Evolutionary conservation across 2,888 invertebrate species (phyloP).

Genomic region (Drosophila buzzatii): DNA sequence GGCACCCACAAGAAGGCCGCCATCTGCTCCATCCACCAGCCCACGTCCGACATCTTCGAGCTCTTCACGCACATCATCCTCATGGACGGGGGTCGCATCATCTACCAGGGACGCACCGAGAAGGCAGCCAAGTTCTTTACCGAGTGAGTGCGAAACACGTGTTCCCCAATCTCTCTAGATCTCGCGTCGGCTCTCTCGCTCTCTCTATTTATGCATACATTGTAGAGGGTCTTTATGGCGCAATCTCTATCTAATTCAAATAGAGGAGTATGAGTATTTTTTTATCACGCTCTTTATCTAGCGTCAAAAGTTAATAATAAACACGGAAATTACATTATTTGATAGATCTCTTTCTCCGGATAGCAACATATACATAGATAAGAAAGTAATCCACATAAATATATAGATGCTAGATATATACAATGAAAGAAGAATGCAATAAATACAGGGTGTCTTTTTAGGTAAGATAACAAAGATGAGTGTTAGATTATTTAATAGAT

Average conservation of each 20-base stretch:
- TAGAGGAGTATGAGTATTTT: background rate
- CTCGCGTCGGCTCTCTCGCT: too few species aligned
- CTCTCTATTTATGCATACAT: background rate
- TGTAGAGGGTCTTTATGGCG: background rate
- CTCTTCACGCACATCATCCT: slow-evolving; percentile 92
- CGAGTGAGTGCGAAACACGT: slow-evolving; percentile 86
- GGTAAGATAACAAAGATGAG: background rate
- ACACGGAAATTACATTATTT: slow-evolving; percentile 5
- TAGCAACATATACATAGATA: background rate
- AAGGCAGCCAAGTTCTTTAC: slow-evolving; percentile 90
- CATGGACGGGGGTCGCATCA: slow-evolving; percentile 91
- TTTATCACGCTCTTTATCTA: slow-evolving; percentile 5
- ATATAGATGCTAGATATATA: too few species aligned
- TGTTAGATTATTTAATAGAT: background rate
- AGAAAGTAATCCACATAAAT: background rate
- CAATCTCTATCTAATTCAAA: background rate
- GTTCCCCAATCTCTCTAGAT: background rate
- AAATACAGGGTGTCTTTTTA: background rate
- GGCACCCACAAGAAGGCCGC: slow-evolving; percentile 88
- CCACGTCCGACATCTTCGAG: slow-evolving; percentile 93
- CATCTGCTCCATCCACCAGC: slow-evolving; percentile 96
- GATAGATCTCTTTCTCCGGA: background rate
- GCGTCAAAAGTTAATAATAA: background rate
- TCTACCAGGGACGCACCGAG: slow-evolving; percentile 91
- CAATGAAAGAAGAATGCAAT: background rate